These are phyloP conservation scores for Coptodon bakossiorum DNA, from an alignment of 2,113 vertebrate species.

Conservation along the genomic window DNA sequence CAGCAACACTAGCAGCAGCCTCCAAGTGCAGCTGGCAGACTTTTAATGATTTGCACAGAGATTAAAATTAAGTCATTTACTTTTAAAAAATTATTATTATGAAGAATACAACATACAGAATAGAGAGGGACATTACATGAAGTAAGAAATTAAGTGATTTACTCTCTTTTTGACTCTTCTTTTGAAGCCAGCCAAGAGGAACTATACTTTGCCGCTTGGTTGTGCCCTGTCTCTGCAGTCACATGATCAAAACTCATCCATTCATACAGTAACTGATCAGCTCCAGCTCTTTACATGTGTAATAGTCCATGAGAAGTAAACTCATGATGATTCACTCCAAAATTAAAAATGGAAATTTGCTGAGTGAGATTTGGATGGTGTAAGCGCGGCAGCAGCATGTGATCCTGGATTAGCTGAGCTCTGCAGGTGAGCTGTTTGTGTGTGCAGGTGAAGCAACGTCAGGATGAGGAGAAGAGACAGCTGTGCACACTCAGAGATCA, in stretches of 20 bases:
- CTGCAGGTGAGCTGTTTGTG: neutral
- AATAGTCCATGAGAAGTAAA: neutral
- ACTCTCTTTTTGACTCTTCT: neutral
- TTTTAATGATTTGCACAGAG: neutral
- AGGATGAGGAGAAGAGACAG: conserved; percentile 58
- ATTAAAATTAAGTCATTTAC: neutral
- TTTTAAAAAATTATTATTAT: neutral
- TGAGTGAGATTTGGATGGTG: neutral
- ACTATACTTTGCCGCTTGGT: neutral
- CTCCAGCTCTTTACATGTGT: neutral
- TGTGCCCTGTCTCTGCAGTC: neutral
- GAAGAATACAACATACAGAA: neutral
- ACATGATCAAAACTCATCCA: neutral
- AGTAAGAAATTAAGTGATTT: neutral
- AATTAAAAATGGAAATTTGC: neutral
- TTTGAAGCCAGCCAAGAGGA: neutral
- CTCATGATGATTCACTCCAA: neutral
- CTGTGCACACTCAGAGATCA: conserved; percentile 52
- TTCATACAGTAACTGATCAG: neutral
- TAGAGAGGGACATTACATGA: neutral
- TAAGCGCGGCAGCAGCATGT: neutral
- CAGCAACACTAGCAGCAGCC: neutral
- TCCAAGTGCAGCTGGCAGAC: rapidly evolving
- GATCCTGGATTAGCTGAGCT: neutral
- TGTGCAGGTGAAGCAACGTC: conserved; percentile 60